Conservation (phyloP, 1,140 invertebrate genomes). For the Philaenus spumarius region DNA sequence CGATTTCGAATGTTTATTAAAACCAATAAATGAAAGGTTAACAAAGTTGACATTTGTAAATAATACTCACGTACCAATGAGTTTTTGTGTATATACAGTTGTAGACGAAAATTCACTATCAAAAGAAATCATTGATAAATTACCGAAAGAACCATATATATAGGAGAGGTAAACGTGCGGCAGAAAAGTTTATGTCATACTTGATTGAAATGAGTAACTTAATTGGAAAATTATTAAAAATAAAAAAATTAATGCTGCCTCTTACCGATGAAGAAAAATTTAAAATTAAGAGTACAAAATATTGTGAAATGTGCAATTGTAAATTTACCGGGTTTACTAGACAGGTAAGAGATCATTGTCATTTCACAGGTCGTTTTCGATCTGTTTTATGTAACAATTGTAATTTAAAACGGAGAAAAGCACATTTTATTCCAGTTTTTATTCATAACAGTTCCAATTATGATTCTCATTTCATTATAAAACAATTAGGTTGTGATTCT, state of each 20-base stretch:
- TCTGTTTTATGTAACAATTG: not conserved
- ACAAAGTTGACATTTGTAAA: not conserved
- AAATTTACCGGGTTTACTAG: not conserved
- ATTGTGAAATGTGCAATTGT: constrained; percentile 8
- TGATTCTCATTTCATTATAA: constrained; percentile 15
- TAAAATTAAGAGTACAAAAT: not conserved
- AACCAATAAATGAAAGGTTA: not conserved
- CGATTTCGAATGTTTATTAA: constrained; percentile 14
- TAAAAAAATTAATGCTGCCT: not conserved
- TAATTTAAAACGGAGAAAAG: constrained; percentile 8
- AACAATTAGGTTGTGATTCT: constrained; percentile 9
- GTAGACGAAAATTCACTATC: not conserved
- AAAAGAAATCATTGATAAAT: not conserved
- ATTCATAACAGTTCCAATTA: constrained; percentile 12
- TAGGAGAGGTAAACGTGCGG: constrained; percentile 7
- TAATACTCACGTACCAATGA: constrained; percentile 10
- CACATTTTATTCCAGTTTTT: constrained; percentile 4
- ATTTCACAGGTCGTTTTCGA: constrained; percentile 7
- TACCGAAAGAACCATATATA: constrained; percentile 7
- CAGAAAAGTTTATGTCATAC: constrained; percentile 4
- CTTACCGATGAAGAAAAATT: constrained; percentile 1
- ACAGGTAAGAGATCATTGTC: constrained; percentile 5
- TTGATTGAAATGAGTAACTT: not conserved
- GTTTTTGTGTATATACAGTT: constrained; percentile 10
- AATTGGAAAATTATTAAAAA: not conserved